These are phyloP conservation scores for Drosophila eohydei DNA, from an alignment of 2,888 invertebrate genomes.

Conservation along the genomic window DNA sequence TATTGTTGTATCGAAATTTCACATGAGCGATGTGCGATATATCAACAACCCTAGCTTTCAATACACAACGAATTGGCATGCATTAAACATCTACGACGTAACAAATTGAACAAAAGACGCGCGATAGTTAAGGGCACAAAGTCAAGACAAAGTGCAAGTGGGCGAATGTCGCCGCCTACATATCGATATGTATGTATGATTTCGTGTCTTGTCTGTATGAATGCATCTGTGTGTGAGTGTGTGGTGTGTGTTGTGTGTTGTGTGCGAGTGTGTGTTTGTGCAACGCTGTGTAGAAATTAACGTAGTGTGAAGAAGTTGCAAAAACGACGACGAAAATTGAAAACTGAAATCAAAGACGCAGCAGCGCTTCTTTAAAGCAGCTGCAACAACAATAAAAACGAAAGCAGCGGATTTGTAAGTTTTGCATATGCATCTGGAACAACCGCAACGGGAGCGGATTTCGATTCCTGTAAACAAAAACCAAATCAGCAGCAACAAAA, in stretches of 20 bases:
- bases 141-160: constrained; percentile 56
- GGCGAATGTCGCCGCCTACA: constrained; percentile 58
- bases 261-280: constrained; percentile 40
- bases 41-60: constrained; percentile 22
- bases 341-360: constrained; percentile 26
- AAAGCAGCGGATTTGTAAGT: constrained; percentile 41
- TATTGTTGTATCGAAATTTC: constrained; percentile 18
- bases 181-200: constrained; percentile 55
- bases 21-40: constrained; percentile 11
- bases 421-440: background rate
- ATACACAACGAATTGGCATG: constrained; percentile 22
- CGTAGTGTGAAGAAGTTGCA: constrained; percentile 68
- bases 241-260: constrained; percentile 4
- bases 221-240: background rate
- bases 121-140: constrained; percentile 43
- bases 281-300: constrained; percentile 70
- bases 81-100: constrained; percentile 43
- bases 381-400: constrained; percentile 34
- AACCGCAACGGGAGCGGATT: constrained; percentile 16
- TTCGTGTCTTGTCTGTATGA: constrained; percentile 21
- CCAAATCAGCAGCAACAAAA: constrained; percentile 39
- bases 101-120: constrained; percentile 43
- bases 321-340: constrained; percentile 46
- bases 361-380: constrained; percentile 30
- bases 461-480: constrained; percentile 60